Percentiles rank a stretch among this genome's conserved stretches.
phyloP scores from a whole-genome alignment of 2,113 vertebrate genomes.

The Campylomormyrus numenius region DNA sequence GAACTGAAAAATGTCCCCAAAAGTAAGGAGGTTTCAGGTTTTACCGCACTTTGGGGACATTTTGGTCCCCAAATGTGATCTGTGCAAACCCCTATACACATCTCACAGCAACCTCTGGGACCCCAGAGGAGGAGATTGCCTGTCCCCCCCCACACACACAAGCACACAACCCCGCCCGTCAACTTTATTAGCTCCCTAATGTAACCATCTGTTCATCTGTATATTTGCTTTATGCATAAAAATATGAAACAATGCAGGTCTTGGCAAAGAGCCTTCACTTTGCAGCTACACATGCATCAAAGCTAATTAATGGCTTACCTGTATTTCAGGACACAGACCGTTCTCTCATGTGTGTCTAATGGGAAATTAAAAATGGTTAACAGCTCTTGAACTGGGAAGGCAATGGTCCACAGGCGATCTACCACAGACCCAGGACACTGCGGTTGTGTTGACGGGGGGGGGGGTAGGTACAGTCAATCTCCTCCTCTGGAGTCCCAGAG shows the following conservation, averaged over 20 bases:
- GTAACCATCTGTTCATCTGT: conserved; percentile 57
- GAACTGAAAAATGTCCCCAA: no score
- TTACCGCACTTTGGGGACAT: no score
- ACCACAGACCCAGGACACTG: not conserved
- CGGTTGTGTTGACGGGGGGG: not conserved
- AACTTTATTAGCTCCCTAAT: conserved; percentile 52
- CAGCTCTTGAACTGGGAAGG: conserved; percentile 50
- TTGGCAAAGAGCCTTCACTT: conserved; percentile 51
- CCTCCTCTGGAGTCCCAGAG: conserved; percentile 24
- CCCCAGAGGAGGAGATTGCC: not conserved
- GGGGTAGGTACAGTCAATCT: not conserved
- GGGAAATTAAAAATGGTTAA: conserved; percentile 69
- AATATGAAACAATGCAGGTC: conserved; percentile 49
- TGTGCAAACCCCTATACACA: not conserved
- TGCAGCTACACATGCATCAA: conserved; percentile 53
- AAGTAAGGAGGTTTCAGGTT: no score
- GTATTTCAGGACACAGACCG: conserved; percentile 49
- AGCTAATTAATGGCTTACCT: conserved; percentile 66
- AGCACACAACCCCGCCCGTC: conserved; percentile 37
- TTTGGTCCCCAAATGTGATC: no score
- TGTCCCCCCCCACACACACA: not conserved
- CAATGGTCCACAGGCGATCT: not conserved
- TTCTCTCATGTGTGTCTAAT: conserved; percentile 53
- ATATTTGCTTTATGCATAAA: conserved; percentile 53
- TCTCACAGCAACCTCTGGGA: conserved; percentile 34